Percentiles rank a stretch among this genome's conserved stretches.
Conservation (phyloP, 1,140 invertebrate species). For the Grapholita molesta region DNA sequence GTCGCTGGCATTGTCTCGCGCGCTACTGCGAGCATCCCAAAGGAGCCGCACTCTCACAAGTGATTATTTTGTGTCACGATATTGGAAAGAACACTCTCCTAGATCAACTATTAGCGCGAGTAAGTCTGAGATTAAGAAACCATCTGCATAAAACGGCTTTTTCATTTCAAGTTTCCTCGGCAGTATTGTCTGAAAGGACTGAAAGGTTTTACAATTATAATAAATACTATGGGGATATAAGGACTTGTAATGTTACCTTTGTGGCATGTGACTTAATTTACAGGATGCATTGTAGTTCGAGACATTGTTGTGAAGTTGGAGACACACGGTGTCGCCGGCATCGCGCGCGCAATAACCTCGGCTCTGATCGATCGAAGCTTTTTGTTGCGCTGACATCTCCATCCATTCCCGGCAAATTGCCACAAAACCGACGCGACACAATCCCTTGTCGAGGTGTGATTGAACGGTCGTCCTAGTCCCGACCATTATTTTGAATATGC, state of each 20-base stretch:
- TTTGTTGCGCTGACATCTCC: slow-evolving; percentile 71
- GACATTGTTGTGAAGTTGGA: slow-evolving; percentile 23
- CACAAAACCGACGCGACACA: slow-evolving; percentile 42
- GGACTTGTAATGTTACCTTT: background rate
- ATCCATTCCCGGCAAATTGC: slow-evolving; percentile 72
- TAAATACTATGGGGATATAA: background rate
- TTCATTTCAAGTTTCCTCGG: background rate
- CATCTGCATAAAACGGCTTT: background rate
- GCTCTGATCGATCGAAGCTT: slow-evolving; percentile 70
- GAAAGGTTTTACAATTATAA: background rate
- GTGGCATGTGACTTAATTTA: background rate
- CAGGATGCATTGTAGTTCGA: background rate
- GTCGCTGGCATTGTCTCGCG: slow-evolving; percentile 22
- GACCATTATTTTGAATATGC: slow-evolving; percentile 64
- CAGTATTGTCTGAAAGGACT: background rate
- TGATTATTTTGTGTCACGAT: slow-evolving; percentile 49
- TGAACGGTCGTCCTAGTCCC: slow-evolving; percentile 36
- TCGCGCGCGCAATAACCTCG: slow-evolving; percentile 46
- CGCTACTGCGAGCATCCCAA: slow-evolving; percentile 15
- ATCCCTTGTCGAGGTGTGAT: slow-evolving; percentile 57
- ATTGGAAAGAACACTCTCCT: slow-evolving; percentile 32
- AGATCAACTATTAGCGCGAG: slow-evolving; percentile 18
- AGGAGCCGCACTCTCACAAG: slow-evolving; percentile 30
- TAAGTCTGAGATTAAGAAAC: slow-evolving; percentile 4
- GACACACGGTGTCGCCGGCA: slow-evolving; percentile 30